A percentile compares a stretch with the other conserved stretches of the same genome.
phyloP scores from a whole-genome alignment of 2,797 vertebrate genomes.

The Zenarchopterus dispar region DNA sequence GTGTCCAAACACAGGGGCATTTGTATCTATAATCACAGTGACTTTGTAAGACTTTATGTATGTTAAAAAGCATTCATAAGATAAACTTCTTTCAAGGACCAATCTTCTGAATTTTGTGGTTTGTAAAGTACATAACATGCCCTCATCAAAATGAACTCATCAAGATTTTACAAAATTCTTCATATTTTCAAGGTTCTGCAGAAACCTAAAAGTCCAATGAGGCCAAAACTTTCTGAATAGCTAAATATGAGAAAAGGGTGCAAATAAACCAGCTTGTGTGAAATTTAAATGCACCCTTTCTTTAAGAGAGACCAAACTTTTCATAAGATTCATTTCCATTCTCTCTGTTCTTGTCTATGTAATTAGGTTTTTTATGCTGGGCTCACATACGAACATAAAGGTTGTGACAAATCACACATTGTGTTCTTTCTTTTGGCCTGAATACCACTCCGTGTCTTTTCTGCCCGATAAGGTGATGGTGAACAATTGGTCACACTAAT shows the following conservation, averaged over 20 bases:
- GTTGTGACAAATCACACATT: slow-evolving; percentile 54
- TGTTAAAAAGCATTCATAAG: no score
- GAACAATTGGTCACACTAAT: slow-evolving; percentile 72
- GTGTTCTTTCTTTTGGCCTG: slow-evolving; percentile 48
- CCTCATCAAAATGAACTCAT: no score
- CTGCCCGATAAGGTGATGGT: slow-evolving; percentile 59
- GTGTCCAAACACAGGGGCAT: no score
- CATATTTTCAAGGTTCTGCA: no score
- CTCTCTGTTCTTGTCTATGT: slow-evolving; percentile 9
- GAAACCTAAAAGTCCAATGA: no score
- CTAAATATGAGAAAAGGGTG: background rate
- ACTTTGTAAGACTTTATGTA: no score
- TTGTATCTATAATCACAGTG: no score
- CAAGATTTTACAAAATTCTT: no score
- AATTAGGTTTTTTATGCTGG: slow-evolving; percentile 23
- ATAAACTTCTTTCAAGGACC: no score
- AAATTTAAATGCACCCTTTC: background rate
- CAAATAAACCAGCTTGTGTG: background rate
- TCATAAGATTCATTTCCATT: slow-evolving; percentile 11
- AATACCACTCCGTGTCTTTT: slow-evolving; percentile 52
- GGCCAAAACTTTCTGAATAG: no score
- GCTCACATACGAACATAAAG: slow-evolving; percentile 30
- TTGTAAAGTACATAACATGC: no score
- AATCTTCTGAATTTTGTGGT: no score
- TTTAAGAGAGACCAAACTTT: slow-evolving; percentile 4